Conservation (phyloP, 2,797 vertebrate genomes). For the Coregonus ussuriensis region DNA sequence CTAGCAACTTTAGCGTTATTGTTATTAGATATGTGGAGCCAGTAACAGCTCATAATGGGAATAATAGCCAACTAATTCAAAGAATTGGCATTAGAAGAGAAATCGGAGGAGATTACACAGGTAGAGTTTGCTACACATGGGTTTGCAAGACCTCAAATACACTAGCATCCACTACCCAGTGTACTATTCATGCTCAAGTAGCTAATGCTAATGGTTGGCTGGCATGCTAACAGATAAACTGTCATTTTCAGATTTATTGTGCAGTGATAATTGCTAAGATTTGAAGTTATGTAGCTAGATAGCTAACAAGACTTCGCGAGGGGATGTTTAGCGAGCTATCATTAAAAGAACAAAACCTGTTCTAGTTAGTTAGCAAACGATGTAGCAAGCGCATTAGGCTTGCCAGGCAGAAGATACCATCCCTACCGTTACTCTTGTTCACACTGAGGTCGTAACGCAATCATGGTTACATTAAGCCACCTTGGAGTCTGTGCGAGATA, state of each 20-base stretch:
- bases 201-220: background rate
- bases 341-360: background rate
- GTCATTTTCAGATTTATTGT: background rate
- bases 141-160: background rate
- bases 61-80: background rate
- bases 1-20: constrained; percentile 5
- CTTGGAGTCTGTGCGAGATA: too few species aligned
- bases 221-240: background rate
- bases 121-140: constrained; percentile 30
- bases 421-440: too few species aligned
- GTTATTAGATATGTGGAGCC: background rate
- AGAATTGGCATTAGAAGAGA: constrained; percentile 9
- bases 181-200: background rate
- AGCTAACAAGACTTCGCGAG: background rate
- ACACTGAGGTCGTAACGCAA: too few species aligned
- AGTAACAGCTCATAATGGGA: constrained; percentile 26
- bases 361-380: too few species aligned
- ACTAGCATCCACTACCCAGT: background rate
- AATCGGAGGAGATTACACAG: constrained; percentile 24
- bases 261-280: background rate
- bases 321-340: background rate
- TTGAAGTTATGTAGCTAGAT: background rate
- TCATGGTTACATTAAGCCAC: too few species aligned
- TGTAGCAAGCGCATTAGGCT: too few species aligned
- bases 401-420: too few species aligned